phyloP scores from a whole-genome alignment of 2,797 vertebrate genomes.

The Mus spretus region DNA sequence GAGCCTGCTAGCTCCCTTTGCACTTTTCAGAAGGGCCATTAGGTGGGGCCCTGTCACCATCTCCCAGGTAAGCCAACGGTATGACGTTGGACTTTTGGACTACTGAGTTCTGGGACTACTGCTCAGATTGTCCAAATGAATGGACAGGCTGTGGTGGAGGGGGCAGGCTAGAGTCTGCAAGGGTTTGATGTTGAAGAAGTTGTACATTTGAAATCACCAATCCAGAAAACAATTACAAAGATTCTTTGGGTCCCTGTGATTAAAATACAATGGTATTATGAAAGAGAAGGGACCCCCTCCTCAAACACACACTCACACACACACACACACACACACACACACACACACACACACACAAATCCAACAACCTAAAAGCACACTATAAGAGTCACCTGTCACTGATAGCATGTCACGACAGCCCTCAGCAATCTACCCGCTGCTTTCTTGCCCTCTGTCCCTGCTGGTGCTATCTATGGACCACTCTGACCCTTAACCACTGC shows the following conservation, averaged over 20 bases:
- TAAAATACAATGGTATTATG: no score
- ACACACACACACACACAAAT: neutral
- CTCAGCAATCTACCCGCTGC: neutral
- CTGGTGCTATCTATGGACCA: neutral
- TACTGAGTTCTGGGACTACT: neutral
- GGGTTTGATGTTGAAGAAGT: neutral
- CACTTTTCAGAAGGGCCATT: conserved; percentile 71
- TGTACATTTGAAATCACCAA: neutral
- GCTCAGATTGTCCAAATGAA: neutral
- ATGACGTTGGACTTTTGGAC: conserved; percentile 37
- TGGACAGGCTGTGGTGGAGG: neutral
- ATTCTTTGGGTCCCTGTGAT: neutral
- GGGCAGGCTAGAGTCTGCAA: neutral
- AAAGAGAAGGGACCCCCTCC: no score
- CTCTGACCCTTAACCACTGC: neutral
- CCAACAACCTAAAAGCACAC: neutral
- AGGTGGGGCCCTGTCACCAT: conserved; percentile 53
- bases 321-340: neutral
- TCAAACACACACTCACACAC: neutral
- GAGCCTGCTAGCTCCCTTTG: conserved; percentile 22
- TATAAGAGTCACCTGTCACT: neutral
- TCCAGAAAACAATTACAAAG: neutral
- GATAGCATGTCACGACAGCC: neutral
- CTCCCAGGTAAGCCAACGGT: neutral
- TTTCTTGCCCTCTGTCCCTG: neutral